phyloP scores from a whole-genome alignment of 2,888 invertebrate species.

The Amphipyra tragopoginis region DNA sequence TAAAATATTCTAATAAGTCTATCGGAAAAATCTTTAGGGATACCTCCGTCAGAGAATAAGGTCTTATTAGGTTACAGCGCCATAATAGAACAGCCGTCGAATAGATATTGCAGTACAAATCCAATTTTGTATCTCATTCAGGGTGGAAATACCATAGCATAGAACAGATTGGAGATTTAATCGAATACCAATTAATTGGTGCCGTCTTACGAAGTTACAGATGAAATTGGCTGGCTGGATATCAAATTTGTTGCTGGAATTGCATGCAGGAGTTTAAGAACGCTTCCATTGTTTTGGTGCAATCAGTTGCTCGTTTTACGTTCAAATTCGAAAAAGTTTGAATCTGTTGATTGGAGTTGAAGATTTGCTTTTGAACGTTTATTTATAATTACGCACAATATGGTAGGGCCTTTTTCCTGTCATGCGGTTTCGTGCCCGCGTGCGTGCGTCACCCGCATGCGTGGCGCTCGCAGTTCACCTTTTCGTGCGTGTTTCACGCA shows the following conservation, averaged over 20 bases:
- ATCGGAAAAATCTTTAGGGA: conserved; percentile 35
- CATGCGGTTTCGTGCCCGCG: no score
- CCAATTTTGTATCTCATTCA: conserved; percentile 72
- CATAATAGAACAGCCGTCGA: conserved; percentile 60
- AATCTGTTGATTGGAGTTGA: no score
- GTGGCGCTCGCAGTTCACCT: no score
- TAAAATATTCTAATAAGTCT: conserved; percentile 29
- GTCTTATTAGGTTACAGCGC: conserved; percentile 60
- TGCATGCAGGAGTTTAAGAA: conserved; percentile 37
- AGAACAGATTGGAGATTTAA: conserved; percentile 74
- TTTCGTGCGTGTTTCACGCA: no score
- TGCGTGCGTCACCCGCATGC: no score
- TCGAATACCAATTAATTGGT: conserved; percentile 74
- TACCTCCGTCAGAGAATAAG: conserved; percentile 33
- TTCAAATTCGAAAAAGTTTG: background rate
- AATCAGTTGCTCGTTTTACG: conserved; percentile 16
- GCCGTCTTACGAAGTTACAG: conserved; percentile 65
- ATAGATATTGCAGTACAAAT: conserved; percentile 70
- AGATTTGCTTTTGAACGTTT: no score
- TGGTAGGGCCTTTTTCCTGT: no score
- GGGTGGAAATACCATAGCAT: conserved; percentile 59
- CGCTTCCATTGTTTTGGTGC: conserved; percentile 37
- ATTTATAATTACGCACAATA: no score
- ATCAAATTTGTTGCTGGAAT: conserved; percentile 50
- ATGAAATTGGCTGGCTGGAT: conserved; percentile 46